Percentiles rank a stretch among this genome's conserved stretches.
These are phyloP conservation scores for Neomicropteryx cornuta DNA, from an alignment of 1,140 invertebrate genomes.

Conservation along the genomic window DNA sequence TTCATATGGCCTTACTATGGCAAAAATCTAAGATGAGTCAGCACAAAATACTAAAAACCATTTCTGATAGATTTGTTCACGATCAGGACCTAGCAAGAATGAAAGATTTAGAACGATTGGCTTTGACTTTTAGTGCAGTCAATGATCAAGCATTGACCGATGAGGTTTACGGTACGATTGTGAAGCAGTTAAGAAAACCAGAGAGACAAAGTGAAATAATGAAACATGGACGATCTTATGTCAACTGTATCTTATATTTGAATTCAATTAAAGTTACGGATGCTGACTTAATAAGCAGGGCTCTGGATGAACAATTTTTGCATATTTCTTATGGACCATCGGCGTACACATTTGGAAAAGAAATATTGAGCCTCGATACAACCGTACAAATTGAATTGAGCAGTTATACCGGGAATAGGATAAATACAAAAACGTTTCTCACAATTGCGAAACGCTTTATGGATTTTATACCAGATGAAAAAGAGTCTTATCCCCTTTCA, in stretches of 20 bases:
- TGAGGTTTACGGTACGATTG: slow-evolving; percentile 30
- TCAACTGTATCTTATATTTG: slow-evolving; percentile 36
- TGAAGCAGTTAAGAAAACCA: slow-evolving; percentile 31
- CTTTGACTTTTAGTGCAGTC: slow-evolving; percentile 37
- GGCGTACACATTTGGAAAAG: slow-evolving; percentile 19
- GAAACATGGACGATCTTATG: slow-evolving; percentile 28
- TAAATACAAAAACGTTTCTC: slow-evolving; percentile 23
- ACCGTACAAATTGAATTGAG: slow-evolving; percentile 42
- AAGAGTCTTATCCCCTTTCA: slow-evolving; percentile 29
- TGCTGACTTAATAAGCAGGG: slow-evolving; percentile 33
- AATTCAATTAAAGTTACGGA: slow-evolving; percentile 33
- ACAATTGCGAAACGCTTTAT: slow-evolving; percentile 33
- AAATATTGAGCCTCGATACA: slow-evolving; percentile 42
- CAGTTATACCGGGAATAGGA: slow-evolving; percentile 40
- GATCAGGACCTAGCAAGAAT: slow-evolving; percentile 29
- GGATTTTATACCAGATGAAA: slow-evolving; percentile 29
- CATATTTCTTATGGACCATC: slow-evolving; percentile 21
- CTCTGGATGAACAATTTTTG: slow-evolving; percentile 34
- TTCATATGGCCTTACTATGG: slow-evolving; percentile 42
- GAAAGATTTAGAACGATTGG: slow-evolving; percentile 52
- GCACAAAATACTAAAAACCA: slow-evolving; percentile 20
- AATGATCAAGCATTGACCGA: slow-evolving; percentile 29
- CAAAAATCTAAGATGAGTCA: slow-evolving; percentile 33
- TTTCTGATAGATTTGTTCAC: slow-evolving; percentile 26
- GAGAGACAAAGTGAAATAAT: slow-evolving; percentile 32